phyloP scores from a whole-genome alignment of 2,797 vertebrate genomes.

The Bovichtus variegatus region DNA sequence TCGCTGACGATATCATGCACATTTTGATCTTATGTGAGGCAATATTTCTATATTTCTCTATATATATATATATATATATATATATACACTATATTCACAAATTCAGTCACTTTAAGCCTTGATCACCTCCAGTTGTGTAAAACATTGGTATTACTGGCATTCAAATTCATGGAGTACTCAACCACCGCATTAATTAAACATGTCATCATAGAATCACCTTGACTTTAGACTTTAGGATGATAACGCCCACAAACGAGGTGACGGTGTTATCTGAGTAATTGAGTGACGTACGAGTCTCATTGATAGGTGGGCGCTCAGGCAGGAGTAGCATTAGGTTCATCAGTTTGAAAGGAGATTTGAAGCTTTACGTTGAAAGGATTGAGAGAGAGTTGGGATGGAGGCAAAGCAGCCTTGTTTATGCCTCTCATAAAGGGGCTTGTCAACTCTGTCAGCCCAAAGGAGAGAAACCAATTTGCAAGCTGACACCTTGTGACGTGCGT shows the following conservation, averaged over 20 bases:
- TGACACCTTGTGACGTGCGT: constrained; percentile 72
- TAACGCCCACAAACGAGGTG: constrained; percentile 36
- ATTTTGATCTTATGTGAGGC: neutral
- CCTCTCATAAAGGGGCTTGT: constrained; percentile 80
- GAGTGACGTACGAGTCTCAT: constrained; percentile 30
- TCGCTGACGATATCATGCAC: neutral
- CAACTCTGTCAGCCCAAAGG: constrained; percentile 77
- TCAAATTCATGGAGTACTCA: constrained; percentile 12
- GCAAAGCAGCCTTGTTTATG: constrained; percentile 72
- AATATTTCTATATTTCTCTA: neutral
- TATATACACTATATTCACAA: constrained; percentile 1
- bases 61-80: no score
- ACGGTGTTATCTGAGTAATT: constrained; percentile 44
- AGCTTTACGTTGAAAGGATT: constrained; percentile 62
- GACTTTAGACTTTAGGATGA: constrained; percentile 28
- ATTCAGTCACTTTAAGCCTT: neutral
- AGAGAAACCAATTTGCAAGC: constrained; percentile 80
- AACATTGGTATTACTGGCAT: constrained; percentile 4
- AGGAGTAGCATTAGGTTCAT: constrained; percentile 42
- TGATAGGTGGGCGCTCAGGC: constrained; percentile 49
- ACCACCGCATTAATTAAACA: constrained; percentile 24
- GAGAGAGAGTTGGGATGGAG: constrained; percentile 33
- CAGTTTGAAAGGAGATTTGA: constrained; percentile 64
- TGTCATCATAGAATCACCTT: constrained; percentile 2
- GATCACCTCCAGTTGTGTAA: neutral